A percentile compares a stretch with the other conserved stretches of the same genome.
These are phyloP conservation scores for Anguilla obscura DNA, from an alignment of 2,797 vertebrate species.

Conservation along the genomic window DNA sequence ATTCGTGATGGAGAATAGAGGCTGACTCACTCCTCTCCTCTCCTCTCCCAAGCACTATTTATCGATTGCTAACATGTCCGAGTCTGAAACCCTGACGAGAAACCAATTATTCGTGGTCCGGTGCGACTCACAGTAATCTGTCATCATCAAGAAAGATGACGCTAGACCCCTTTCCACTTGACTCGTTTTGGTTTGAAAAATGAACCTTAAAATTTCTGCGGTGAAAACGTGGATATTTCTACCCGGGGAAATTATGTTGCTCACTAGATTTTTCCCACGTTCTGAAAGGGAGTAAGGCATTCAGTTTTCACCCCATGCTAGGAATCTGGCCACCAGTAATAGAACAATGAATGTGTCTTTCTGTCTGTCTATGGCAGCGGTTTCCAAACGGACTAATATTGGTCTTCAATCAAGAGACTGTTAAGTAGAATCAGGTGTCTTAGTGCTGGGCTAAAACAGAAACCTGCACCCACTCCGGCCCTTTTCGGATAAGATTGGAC, in stretches of 20 bases:
- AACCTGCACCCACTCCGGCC: too few species aligned
- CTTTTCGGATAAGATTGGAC: too few species aligned
- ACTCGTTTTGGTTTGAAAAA: neutral
- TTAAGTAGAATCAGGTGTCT: too few species aligned
- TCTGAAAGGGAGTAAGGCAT: neutral
- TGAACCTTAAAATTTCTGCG: neutral
- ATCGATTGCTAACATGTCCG: neutral
- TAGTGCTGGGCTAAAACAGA: too few species aligned
- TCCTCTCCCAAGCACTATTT: neutral
- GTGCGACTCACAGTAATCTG: neutral
- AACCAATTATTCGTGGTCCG: neutral
- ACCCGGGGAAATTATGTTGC: neutral
- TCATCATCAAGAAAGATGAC: neutral
- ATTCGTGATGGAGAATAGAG: neutral
- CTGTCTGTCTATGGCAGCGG: neutral
- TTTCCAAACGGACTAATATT: too few species aligned
- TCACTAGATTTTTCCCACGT: neutral
- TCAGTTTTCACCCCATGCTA: neutral
- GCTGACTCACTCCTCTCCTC: neutral
- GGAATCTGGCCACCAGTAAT: neutral
- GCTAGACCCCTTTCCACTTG: constrained; percentile 10
- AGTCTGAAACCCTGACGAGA: neutral
- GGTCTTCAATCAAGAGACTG: too few species aligned
- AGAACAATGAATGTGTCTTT: neutral
- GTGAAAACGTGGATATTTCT: neutral